Conservation (phyloP, 1,140 invertebrate species). For the Apis florea region DNA sequence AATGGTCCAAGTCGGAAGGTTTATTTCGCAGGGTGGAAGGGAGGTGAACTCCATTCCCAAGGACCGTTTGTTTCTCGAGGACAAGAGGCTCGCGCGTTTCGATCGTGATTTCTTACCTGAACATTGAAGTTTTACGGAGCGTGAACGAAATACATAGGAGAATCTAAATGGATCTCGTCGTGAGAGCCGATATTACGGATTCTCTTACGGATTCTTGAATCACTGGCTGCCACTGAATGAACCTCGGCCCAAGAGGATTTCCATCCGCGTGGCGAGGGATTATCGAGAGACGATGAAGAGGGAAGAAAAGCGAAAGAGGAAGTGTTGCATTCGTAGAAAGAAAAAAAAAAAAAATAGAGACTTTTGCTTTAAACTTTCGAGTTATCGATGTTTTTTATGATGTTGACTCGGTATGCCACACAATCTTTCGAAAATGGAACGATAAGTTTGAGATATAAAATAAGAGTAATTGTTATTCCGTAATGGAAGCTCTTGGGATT, state of each 20-base stretch:
- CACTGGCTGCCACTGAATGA: slow-evolving; percentile 39
- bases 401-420: too few relatives aligned
- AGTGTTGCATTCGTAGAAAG: slow-evolving; percentile 4
- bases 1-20: neutral
- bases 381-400: too few relatives aligned
- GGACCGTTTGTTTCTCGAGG: slow-evolving; percentile 49
- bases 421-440: too few relatives aligned
- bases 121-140: slow-evolving; percentile 66
- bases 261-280: slow-evolving; percentile 34
- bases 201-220: slow-evolving; percentile 36
- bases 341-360: neutral
- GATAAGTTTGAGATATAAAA: too few relatives aligned
- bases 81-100: slow-evolving; percentile 31
- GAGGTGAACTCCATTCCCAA: slow-evolving; percentile 44
- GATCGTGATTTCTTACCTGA: slow-evolving; percentile 57
- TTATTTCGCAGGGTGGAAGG: slow-evolving; percentile 1
- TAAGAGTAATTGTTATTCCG: too few relatives aligned
- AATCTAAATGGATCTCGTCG: slow-evolving; percentile 33
- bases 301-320: neutral
- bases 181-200: slow-evolving; percentile 57
- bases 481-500: too few relatives aligned
- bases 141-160: slow-evolving; percentile 61
- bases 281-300: slow-evolving; percentile 6
- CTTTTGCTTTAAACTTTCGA: too few relatives aligned
- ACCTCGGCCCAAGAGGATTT: slow-evolving; percentile 51